Evolutionary conservation across 2,888 invertebrate species (phyloP).

Genomic region (Xanthorhoe designata): DNA sequence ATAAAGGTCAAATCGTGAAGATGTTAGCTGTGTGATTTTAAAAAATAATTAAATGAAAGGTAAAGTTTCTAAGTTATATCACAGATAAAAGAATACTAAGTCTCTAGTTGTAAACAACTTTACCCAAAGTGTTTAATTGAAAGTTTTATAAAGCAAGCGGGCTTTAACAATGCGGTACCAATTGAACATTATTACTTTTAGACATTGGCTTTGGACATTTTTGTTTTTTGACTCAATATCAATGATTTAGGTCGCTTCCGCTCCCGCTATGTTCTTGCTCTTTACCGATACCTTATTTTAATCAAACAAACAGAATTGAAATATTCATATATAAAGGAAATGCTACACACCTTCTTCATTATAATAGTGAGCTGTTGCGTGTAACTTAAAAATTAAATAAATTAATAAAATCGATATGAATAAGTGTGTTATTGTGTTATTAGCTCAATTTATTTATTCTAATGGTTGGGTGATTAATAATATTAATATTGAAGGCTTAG

Average conservation of each 20-base stretch:
- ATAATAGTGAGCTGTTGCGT: constrained; percentile 31
- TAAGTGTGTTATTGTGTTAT: constrained; percentile 15
- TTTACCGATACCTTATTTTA: constrained; percentile 26
- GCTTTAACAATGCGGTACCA: too few relatives aligned
- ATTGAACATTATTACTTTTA: too few relatives aligned
- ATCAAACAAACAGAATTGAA: constrained; percentile 43
- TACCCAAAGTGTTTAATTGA: too few relatives aligned
- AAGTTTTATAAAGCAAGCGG: too few relatives aligned
- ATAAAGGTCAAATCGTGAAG: too few relatives aligned
- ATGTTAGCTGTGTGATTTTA: too few relatives aligned
- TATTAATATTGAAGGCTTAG: constrained; percentile 29
- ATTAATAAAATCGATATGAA: constrained; percentile 5
- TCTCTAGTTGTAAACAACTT: too few relatives aligned
- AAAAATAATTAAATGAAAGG: too few relatives aligned
- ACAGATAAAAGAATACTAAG: too few relatives aligned
- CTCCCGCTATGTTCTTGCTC: constrained; percentile 20
- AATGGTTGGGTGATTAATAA: constrained; percentile 47
- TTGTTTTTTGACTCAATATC: too few relatives aligned
- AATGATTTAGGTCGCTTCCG: not conserved
- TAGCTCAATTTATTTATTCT: constrained; percentile 25
- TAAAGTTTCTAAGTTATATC: too few relatives aligned
- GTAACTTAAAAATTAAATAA: constrained; percentile 1
- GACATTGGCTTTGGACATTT: too few relatives aligned
- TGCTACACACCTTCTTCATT: constrained; percentile 29
- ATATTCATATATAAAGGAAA: constrained; percentile 46